These are phyloP conservation scores for Tanytarsus gracilentus DNA, from an alignment of 2,888 invertebrate genomes.

Conservation along the genomic window DNA sequence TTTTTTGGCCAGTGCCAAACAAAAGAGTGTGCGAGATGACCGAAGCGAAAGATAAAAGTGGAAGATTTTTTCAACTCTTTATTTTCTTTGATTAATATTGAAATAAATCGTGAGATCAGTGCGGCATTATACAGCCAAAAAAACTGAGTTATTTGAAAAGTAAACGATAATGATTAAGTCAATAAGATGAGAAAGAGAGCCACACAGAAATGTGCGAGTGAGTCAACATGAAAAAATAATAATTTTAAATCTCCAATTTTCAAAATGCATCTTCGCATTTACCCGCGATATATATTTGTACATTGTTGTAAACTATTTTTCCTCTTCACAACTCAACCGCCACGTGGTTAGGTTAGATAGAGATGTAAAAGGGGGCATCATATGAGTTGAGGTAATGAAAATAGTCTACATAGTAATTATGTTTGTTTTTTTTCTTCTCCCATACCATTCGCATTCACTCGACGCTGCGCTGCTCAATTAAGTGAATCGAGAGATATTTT, in stretches of 20 bases:
- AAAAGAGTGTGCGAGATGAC: neutral
- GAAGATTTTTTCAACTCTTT: neutral
- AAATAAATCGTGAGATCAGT: slow-evolving; percentile 3
- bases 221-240: too few relatives aligned
- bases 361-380: too few relatives aligned
- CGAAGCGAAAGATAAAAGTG: neutral
- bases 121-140: slow-evolving; percentile 5
- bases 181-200: neutral
- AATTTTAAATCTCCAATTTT: too few relatives aligned
- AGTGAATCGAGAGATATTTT: neutral
- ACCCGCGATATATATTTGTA: too few relatives aligned
- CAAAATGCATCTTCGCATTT: too few relatives aligned
- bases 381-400: too few relatives aligned
- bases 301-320: too few relatives aligned
- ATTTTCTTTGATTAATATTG: neutral
- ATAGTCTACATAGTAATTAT: slow-evolving; percentile 12
- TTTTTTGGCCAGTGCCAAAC: neutral
- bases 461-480: neutral
- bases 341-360: neutral
- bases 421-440: slow-evolving; percentile 1
- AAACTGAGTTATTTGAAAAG: neutral
- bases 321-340: neutral
- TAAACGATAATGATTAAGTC: slow-evolving; percentile 2
- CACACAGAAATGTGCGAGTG: too few relatives aligned
- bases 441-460: neutral